Evolutionary conservation across 2,113 vertebrate genomes (phyloP).

Genomic region (Octodon degus): DNA sequence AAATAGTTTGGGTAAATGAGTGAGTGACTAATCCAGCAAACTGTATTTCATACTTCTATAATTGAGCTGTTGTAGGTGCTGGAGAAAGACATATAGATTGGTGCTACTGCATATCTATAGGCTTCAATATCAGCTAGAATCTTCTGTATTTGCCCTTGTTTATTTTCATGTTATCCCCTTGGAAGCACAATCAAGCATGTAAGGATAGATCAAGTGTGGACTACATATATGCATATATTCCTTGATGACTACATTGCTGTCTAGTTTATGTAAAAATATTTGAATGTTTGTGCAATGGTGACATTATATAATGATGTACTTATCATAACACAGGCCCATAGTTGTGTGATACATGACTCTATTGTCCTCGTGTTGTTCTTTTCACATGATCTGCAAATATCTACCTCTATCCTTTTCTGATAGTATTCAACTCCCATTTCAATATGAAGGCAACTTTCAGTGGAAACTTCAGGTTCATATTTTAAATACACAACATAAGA

Average conservation of each 20-base stretch:
- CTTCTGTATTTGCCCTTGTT: background rate
- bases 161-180: background rate
- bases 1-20: background rate
- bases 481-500: background rate
- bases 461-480: background rate
- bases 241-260: background rate
- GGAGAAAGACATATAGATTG: slow-evolving; percentile 15
- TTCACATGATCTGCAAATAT: background rate
- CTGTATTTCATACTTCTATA: background rate
- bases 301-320: background rate
- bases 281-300: background rate
- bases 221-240: background rate
- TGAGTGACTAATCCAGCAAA: background rate
- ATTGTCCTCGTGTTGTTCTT: background rate
- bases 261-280: background rate
- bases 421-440: background rate
- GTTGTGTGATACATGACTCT: background rate
- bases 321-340: background rate
- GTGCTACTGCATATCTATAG: background rate
- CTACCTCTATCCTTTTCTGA: background rate
- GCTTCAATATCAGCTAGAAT: slow-evolving; percentile 5
- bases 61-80: background rate
- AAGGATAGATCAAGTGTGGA: background rate
- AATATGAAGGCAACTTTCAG: slow-evolving; percentile 16
- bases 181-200: background rate